These are phyloP conservation scores for Drosophila mulleri DNA, from an alignment of 2,888 invertebrate genomes.

Conservation along the genomic window DNA sequence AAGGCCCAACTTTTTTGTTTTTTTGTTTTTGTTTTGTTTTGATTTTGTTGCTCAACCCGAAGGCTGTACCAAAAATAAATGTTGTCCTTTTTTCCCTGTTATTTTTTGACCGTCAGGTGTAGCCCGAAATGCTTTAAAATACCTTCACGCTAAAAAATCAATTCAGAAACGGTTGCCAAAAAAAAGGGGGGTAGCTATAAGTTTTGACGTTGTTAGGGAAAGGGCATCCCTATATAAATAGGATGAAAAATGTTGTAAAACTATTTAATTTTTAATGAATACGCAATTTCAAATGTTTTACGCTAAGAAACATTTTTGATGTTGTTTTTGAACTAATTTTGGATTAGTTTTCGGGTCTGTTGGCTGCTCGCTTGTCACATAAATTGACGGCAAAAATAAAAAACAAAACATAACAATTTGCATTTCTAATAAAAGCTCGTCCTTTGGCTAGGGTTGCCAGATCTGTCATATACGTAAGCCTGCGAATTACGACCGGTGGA, in stretches of 20 bases:
- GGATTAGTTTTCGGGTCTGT: constrained; percentile 1
- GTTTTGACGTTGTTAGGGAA: not conserved
- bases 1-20: constrained; percentile 42
- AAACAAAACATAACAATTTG: constrained; percentile 58
- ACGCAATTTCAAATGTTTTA: not conserved
- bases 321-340: constrained; percentile 5
- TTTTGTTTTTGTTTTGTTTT: constrained; percentile 45
- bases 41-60: constrained; percentile 37
- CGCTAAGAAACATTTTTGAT: not conserved
- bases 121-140: constrained; percentile 13
- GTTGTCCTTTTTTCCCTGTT: constrained; percentile 28
- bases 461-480: constrained; percentile 31
- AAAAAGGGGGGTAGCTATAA: not conserved
- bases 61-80: constrained; percentile 40
- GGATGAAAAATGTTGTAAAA: not conserved
- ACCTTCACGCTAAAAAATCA: constrained; percentile 4
- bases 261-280: constrained; percentile 2
- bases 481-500: constrained; percentile 15
- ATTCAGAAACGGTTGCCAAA: constrained; percentile 15
- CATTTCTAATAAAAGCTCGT: constrained; percentile 44
- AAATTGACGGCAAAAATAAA: constrained; percentile 45
- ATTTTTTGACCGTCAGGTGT: not conserved
- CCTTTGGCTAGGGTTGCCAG: constrained; percentile 28
- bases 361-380: constrained; percentile 31
- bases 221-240: not conserved